phyloP scores from a whole-genome alignment of 2,888 invertebrate species.

The Pachliopta kotzebuea region DNA sequence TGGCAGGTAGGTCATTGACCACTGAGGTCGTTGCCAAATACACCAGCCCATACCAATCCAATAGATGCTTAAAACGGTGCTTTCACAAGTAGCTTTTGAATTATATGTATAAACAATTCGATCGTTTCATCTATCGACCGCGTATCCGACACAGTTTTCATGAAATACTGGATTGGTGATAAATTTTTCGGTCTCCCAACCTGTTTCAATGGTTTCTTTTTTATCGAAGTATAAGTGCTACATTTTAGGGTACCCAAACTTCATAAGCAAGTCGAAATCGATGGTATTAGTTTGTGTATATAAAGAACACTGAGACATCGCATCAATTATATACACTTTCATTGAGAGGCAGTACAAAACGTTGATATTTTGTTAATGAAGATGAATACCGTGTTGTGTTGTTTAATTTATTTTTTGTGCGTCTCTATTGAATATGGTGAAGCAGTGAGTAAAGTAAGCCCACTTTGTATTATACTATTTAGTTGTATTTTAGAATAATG shows the following conservation, averaged over 20 bases:
- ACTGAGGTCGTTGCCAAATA: slow-evolving; percentile 76
- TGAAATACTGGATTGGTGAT: slow-evolving; percentile 32
- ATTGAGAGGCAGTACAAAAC: background rate
- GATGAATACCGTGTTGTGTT: slow-evolving; percentile 49
- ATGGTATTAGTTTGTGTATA: slow-evolving; percentile 71
- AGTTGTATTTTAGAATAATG: background rate
- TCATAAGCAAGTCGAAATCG: slow-evolving; percentile 61
- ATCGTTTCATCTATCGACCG: slow-evolving; percentile 18
- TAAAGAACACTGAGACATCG: slow-evolving; percentile 51
- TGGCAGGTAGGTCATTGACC: slow-evolving; percentile 58
- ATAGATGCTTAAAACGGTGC: slow-evolving; percentile 61
- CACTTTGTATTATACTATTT: slow-evolving; percentile 32
- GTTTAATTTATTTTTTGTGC: slow-evolving; percentile 48
- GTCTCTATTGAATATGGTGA: slow-evolving; percentile 39
- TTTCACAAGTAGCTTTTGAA: slow-evolving; percentile 35
- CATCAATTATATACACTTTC: slow-evolving; percentile 41
- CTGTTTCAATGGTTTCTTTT: slow-evolving; percentile 35
- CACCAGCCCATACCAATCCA: slow-evolving; percentile 56
- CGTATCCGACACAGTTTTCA: slow-evolving; percentile 3
- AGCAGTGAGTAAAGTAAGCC: slow-evolving; percentile 51
- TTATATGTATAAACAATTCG: slow-evolving; percentile 29
- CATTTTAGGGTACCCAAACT: slow-evolving; percentile 59
- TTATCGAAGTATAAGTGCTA: slow-evolving; percentile 41
- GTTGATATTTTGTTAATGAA: slow-evolving; percentile 11
- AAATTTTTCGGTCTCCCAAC: slow-evolving; percentile 37